These are phyloP conservation scores for Calameuta pallipes DNA, from an alignment of 2,888 invertebrate species.

Conservation along the genomic window DNA sequence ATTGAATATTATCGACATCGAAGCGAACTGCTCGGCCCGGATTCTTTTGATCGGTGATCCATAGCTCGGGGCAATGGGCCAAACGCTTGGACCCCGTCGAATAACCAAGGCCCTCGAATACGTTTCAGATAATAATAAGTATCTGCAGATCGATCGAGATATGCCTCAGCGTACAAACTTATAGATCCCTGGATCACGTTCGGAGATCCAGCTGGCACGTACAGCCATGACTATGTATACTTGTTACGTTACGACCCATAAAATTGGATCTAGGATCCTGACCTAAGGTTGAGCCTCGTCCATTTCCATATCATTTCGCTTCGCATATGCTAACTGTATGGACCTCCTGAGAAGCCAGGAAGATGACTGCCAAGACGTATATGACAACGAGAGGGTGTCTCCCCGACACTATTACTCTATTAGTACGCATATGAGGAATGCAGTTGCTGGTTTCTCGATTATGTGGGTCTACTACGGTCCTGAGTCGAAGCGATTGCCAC, in stretches of 20 bases:
- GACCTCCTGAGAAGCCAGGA: not conserved
- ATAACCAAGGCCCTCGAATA: not conserved
- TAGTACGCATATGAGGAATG: slow-evolving; percentile 54
- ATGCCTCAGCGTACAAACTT: not conserved
- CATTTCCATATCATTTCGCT: not conserved
- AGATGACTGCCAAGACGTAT: not conserved
- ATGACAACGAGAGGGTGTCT: not conserved
- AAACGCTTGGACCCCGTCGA: slow-evolving; percentile 26
- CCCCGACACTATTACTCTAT: slow-evolving; percentile 17
- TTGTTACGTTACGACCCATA: not conserved
- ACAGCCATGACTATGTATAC: not conserved
- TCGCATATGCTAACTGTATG: not conserved
- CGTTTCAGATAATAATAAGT: not conserved
- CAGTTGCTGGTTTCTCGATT: slow-evolving; percentile 57
- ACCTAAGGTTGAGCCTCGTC: not conserved
- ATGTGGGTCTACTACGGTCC: slow-evolving; percentile 53
- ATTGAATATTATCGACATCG: not conserved
- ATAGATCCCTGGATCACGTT: slow-evolving; percentile 18
- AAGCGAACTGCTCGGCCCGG: not conserved
- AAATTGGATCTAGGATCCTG: not conserved
- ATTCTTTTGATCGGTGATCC: slow-evolving; percentile 28
- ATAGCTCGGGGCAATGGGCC: slow-evolving; percentile 35
- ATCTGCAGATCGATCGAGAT: not conserved
- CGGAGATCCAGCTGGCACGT: slow-evolving; percentile 4
- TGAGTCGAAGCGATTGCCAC: not conserved